These are phyloP conservation scores for Thamnophis sirtalis DNA, from an alignment of 2,113 vertebrate species.

Conservation along the genomic window DNA sequence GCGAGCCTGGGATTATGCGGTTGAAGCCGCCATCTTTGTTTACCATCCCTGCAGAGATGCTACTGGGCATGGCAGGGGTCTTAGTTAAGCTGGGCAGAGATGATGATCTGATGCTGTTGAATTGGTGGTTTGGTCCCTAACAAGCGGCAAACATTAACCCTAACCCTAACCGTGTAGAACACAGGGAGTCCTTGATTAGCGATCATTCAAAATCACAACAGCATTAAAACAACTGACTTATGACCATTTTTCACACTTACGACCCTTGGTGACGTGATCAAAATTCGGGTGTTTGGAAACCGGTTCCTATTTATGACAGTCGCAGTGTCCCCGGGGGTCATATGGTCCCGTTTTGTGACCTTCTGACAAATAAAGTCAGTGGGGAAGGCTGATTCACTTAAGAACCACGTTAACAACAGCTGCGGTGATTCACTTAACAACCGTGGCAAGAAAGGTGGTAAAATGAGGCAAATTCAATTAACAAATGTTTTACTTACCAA, in stretches of 20 bases:
- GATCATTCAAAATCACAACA: background rate
- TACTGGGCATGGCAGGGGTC: background rate
- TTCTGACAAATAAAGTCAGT: too few relatives aligned
- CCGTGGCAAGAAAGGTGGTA: too few relatives aligned
- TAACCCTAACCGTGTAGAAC: background rate
- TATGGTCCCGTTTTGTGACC: too few relatives aligned
- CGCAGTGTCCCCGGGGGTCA: too few relatives aligned
- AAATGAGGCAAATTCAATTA: too few relatives aligned
- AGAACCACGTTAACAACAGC: background rate
- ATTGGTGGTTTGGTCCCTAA: background rate
- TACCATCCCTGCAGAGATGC: background rate
- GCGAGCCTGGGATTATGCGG: fast-evolving
- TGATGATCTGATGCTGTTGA: background rate
- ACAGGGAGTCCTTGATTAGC: background rate
- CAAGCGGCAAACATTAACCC: background rate
- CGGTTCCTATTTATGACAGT: too few relatives aligned
- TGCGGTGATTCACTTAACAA: too few relatives aligned
- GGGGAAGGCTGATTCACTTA: background rate
- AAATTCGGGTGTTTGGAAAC: background rate
- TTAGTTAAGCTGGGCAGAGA: background rate
- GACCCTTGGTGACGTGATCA: background rate
- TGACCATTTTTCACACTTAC: background rate
- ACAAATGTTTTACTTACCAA: background rate
- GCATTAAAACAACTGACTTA: background rate
- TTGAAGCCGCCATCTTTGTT: background rate